Base-by-base conservation (phyloP, 2,113 vertebrate species). In the Coryphaenoides rupestris region DNA sequence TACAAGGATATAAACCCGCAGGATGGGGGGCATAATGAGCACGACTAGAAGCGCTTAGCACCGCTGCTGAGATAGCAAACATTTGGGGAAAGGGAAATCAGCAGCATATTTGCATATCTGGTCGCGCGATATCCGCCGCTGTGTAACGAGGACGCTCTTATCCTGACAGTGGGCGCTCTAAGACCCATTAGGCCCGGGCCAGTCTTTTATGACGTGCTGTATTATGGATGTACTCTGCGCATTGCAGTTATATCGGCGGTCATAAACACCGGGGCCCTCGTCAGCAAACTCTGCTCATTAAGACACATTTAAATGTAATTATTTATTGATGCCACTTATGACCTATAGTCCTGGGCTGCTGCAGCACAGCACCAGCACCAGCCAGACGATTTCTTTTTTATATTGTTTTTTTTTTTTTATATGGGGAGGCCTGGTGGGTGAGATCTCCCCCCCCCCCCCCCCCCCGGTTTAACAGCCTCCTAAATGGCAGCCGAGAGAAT, bases 241-340 rank as follows among this genome's bases (percentile, higher is more conserved):
- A 40, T 12, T 70, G 83, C 70, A 78, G 77, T 76, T 89, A 86
- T 81, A 85, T 90, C 91, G 77, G 75, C 86, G 69, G 75, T 86
- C 75, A 80, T 82, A 87, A 82, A 85, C 79, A 85, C 78, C n/a
- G n/a, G 40, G 67, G 69, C 83, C 72, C 33, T 82, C 76, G 83
- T 92, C 84, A 93, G 91, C 88, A 91, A 84, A 88, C 88, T 89
- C 85, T 65, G 74, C 79, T 91, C 86, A 87, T 90, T 90, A 89
- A 90, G 86, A 85, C 76, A 78, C 79, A 81, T 92, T 92, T 92
- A 90, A 87, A 78, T 89, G 76, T 86, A 89, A 88, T 91, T 92
- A 92, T 90, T 92, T 92, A 91, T 92, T 91, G 85, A 93, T 89
- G 89, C 73, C 63, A 79, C 84, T 74, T 77, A 79, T 86, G 89